Evolutionary conservation across 2,797 vertebrate species (phyloP).

Genomic region (Mormyrops boulengeri): DNA sequence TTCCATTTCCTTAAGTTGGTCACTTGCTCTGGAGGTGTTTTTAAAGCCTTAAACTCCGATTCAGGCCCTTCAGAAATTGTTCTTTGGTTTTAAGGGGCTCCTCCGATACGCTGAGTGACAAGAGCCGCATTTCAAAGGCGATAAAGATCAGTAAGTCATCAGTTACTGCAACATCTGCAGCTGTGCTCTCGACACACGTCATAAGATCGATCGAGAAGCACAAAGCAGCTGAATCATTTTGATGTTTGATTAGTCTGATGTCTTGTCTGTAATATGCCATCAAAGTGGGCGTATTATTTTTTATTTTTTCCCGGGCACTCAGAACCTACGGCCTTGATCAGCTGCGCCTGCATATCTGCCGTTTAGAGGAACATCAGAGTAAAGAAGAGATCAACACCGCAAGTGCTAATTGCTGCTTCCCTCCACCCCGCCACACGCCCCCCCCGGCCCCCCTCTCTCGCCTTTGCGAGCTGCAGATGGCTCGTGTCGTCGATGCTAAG

Average conservation of each 20-base stretch:
- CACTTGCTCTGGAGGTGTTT: background rate
- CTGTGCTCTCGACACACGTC: background rate
- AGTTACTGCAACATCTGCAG: background rate
- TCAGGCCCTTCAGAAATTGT: background rate
- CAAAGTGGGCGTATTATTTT: background rate
- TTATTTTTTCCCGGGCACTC: background rate
- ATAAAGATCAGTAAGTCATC: background rate
- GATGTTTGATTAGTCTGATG: conserved; percentile 7
- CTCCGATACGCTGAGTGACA: background rate
- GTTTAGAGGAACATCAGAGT: conserved; percentile 4
- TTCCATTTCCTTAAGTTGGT: background rate
- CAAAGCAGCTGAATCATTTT: background rate
- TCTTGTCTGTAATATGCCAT: background rate
- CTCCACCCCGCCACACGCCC: background rate
- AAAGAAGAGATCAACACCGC: background rate
- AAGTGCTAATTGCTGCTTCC: background rate
- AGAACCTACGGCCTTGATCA: background rate
- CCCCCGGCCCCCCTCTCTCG: background rate
- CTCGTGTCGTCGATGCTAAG: conserved; percentile 1
- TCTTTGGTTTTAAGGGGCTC: background rate
- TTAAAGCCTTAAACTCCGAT: background rate
- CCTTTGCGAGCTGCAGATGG: conserved; percentile 30
- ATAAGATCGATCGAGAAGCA: background rate
- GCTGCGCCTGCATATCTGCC: background rate
- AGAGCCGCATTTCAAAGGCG: background rate